Percentiles rank a stretch among this genome's conserved stretches.
Evolutionary conservation across 1,140 invertebrate species (phyloP).

Genomic region (Meloidogyne floridensis): DNA sequence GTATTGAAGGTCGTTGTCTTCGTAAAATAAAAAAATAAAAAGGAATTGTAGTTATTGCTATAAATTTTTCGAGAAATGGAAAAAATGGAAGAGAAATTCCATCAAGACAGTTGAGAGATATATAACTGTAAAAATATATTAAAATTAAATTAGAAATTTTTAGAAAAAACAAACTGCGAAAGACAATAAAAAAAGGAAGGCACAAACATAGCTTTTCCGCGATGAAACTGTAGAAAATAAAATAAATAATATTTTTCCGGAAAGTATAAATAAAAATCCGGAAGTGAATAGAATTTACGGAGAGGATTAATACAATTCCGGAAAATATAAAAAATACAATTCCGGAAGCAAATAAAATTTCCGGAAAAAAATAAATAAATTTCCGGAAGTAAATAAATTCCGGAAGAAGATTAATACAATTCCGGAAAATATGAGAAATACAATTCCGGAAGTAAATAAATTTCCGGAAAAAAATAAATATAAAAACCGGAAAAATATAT

Average conservation of each 20-base stretch:
- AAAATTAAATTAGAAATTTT: not conserved
- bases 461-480: no score
- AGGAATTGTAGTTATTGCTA: slow-evolving; percentile 68
- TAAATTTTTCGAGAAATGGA: slow-evolving; percentile 70
- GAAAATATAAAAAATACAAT: no score
- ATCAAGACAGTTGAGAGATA: slow-evolving; percentile 68
- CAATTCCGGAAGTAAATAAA: no score
- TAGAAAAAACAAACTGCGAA: slow-evolving; percentile 48
- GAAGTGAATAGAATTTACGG: no score
- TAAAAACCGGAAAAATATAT: no score
- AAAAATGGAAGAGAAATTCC: slow-evolving; percentile 72
- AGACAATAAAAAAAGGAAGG: slow-evolving; percentile 69
- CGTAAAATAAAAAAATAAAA: slow-evolving; percentile 65
- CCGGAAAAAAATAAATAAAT: not conserved
- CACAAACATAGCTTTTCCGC: slow-evolving; percentile 66
- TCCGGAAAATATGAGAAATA: no score
- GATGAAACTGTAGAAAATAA: slow-evolving; percentile 40
- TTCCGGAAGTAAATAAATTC: not conserved
- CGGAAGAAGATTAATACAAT: no score
- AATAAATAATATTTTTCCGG: not conserved
- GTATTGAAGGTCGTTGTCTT: slow-evolving; percentile 52
- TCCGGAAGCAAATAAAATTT: no score
- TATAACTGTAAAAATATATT: slow-evolving; percentile 52
- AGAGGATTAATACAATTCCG: no score
- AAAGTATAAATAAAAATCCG: not conserved